Evolutionary conservation across 2,113 vertebrate genomes (phyloP).

Genomic region (Hemichromis elongatus): DNA sequence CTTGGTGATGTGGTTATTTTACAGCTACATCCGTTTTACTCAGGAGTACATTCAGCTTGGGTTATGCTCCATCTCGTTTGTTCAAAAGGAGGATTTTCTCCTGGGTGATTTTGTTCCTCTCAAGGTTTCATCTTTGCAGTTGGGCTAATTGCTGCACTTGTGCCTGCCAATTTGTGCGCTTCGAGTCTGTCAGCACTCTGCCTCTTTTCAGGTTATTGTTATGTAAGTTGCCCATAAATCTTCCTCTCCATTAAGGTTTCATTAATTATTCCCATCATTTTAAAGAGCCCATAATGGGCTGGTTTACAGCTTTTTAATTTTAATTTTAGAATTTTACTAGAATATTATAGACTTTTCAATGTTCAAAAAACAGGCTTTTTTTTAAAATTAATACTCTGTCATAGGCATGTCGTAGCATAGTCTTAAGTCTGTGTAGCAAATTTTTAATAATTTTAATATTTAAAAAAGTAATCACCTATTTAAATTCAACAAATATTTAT

Average conservation of each 20-base stretch:
- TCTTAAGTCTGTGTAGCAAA: background rate
- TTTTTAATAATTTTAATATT: background rate
- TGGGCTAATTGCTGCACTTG: constrained; percentile 17
- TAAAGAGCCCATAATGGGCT: background rate
- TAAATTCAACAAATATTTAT: background rate
- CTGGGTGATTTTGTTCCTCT: background rate
- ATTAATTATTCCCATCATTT: background rate
- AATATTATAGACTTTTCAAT: background rate
- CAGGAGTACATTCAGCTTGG: background rate
- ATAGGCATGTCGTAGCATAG: background rate
- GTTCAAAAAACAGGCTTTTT: background rate
- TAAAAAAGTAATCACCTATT: background rate
- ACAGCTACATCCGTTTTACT: constrained; percentile 36
- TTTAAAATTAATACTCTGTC: background rate
- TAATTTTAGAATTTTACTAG: background rate
- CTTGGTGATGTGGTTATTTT: constrained; percentile 13
- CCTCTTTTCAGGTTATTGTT: background rate
- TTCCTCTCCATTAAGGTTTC: background rate
- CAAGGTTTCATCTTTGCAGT: constrained; percentile 12
- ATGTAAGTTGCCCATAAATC: background rate
- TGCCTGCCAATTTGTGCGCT: background rate
- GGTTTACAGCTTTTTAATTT: background rate
- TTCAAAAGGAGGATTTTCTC: constrained; percentile 32
- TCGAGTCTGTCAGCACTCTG: background rate
- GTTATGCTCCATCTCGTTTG: constrained; percentile 31